phyloP scores from a whole-genome alignment of 1,140 invertebrate genomes.

The Paraescarpia echinospica region DNA sequence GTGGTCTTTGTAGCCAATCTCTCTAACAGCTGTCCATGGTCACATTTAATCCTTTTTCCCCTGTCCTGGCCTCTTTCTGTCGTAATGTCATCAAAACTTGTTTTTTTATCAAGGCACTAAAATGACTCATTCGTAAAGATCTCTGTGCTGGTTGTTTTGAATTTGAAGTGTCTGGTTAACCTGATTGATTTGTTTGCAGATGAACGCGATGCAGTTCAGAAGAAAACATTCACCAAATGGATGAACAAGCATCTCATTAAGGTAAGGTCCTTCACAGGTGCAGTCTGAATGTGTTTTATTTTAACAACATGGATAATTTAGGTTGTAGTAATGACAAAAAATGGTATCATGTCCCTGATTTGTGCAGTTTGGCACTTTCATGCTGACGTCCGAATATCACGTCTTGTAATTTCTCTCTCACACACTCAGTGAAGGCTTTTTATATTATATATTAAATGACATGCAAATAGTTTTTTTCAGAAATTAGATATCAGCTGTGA shows the following conservation, averaged over 20 bases:
- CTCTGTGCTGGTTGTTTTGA: not conserved
- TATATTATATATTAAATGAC: not conserved
- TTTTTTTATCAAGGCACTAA: not conserved
- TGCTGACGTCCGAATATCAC: too few relatives aligned
- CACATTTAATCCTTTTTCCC: not conserved
- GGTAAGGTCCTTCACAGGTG: slow-evolving; percentile 67
- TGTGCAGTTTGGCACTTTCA: too few relatives aligned
- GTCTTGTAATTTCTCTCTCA: too few relatives aligned
- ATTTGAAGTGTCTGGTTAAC: not conserved
- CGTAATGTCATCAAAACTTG: not conserved
- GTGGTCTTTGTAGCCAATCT: too few relatives aligned
- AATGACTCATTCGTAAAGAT: not conserved
- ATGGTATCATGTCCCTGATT: too few relatives aligned
- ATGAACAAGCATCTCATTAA: slow-evolving; percentile 99
- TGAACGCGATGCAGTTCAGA: slow-evolving; percentile 98
- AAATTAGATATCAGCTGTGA: not conserved
- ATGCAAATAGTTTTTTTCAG: not conserved
- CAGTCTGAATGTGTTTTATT: not conserved
- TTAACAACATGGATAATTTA: not conserved
- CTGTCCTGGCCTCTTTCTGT: not conserved
- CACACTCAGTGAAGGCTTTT: too few relatives aligned
- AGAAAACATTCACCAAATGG: slow-evolving; percentile 99
- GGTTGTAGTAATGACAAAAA: not conserved
- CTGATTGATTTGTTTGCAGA: slow-evolving; percentile 71
- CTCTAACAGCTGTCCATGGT: not conserved